Evolutionary conservation across 2,888 invertebrate species (phyloP).

Genomic region (Eilema caniola): DNA sequence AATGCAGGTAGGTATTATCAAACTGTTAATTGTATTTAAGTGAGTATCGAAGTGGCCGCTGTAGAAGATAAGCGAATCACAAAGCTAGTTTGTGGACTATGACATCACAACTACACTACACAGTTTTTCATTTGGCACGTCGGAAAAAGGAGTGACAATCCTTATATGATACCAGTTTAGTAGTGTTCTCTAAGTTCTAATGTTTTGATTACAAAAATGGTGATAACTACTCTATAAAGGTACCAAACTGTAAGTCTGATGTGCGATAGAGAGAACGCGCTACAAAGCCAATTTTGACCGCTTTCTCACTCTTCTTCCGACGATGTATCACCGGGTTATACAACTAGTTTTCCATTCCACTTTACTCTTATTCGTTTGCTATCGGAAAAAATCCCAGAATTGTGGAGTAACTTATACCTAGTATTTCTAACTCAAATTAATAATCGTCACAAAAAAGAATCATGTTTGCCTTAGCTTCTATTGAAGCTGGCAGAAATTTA

Average conservation of each 20-base stretch:
- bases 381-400: neutral
- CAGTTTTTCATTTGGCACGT: neutral
- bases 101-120: neutral
- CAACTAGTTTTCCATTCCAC: neutral
- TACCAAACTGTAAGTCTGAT: neutral
- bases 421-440: neutral
- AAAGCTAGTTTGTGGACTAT: neutral
- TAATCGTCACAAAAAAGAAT: neutral
- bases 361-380: neutral
- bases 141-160: neutral
- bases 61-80: neutral
- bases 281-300: neutral
- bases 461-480: constrained; percentile 2
- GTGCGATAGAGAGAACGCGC: neutral
- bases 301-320: neutral
- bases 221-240: neutral
- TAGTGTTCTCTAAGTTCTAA: neutral
- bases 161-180: neutral
- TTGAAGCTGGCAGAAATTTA: constrained; percentile 6
- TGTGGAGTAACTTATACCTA: neutral
- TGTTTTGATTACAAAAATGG: neutral
- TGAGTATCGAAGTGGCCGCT: neutral
- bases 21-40: no score
- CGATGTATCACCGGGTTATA: neutral
- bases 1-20: no score